Percentiles rank a stretch among this genome's conserved stretches.
phyloP scores from a whole-genome alignment of 2,888 invertebrate species.

The Emesis furor region DNA sequence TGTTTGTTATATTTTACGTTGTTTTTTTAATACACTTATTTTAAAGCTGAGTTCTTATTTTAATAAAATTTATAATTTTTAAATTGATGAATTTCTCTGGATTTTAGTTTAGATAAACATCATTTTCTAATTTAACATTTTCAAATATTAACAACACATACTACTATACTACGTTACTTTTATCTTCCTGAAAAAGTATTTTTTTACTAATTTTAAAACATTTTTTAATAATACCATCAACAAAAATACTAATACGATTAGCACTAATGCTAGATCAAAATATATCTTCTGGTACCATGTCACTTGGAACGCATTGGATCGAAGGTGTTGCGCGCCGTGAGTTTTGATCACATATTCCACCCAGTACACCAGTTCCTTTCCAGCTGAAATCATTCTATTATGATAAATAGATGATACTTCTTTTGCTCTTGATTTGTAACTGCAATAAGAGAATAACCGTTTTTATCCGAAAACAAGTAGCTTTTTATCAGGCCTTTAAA shows the following conservation, averaged over 20 bases:
- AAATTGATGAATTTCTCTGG: too few species aligned
- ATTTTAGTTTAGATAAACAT: too few species aligned
- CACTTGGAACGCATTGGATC: conserved; percentile 45
- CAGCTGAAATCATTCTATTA: conserved; percentile 64
- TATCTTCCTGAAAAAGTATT: not conserved
- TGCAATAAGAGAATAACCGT: too few species aligned
- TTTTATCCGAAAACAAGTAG: too few species aligned
- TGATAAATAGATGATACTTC: conserved; percentile 69
- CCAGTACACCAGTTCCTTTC: conserved; percentile 71
- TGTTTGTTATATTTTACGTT: too few species aligned
- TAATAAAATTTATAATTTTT: too few species aligned
- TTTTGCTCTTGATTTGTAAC: conserved; percentile 5
- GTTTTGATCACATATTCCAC: conserved; percentile 70
- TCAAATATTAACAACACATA: not conserved
- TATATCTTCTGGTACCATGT: conserved; percentile 66
- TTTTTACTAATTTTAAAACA: not conserved
- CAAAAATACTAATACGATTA: conserved; percentile 12
- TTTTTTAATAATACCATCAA: conserved; percentile 10
- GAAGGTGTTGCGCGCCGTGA: conserved; percentile 65
- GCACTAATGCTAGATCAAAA: conserved; percentile 53
- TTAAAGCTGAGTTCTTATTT: too few species aligned
- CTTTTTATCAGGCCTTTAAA: too few species aligned
- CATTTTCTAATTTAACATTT: too few species aligned
- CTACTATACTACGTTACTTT: conserved; percentile 9
- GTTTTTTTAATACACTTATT: too few species aligned